Evolutionary conservation across 2,888 invertebrate species (phyloP).

Genomic region (Augiades crinisus): DNA sequence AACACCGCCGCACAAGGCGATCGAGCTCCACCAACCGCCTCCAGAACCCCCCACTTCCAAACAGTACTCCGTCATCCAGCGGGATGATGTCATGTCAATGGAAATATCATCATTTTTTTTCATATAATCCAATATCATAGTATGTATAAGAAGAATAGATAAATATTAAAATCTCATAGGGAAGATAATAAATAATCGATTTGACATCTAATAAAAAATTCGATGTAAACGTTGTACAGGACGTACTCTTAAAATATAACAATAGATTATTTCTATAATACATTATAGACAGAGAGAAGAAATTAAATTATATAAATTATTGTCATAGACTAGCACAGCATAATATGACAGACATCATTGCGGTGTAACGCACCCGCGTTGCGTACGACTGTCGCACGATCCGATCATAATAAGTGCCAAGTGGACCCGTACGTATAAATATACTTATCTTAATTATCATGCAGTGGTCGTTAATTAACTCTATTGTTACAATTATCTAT

Average conservation of each 20-base stretch:
- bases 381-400: constrained; percentile 10
- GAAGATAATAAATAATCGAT: constrained; percentile 23
- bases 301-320: constrained; percentile 22
- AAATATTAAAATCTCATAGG: constrained; percentile 23
- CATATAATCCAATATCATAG: constrained; percentile 16
- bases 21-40: no score
- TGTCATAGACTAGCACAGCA: constrained; percentile 26
- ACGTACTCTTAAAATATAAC: constrained; percentile 24
- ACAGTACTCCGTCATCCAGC: no score
- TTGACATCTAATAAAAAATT: constrained; percentile 25
- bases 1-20: no score
- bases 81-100: constrained; percentile 23
- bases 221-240: constrained; percentile 25
- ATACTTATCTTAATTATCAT: constrained; percentile 8
- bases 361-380: not conserved
- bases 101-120: constrained; percentile 14
- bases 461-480: constrained; percentile 1
- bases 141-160: constrained; percentile 24
- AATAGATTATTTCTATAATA: constrained; percentile 17
- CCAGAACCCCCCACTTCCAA: no score
- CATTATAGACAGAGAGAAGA: constrained; percentile 22
- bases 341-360: constrained; percentile 24
- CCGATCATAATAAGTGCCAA: constrained; percentile 9
- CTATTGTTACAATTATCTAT: constrained; percentile 5
- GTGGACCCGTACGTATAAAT: constrained; percentile 20